These are phyloP conservation scores for Macquaria australasica DNA, from an alignment of 2,113 vertebrate species.

Conservation along the genomic window DNA sequence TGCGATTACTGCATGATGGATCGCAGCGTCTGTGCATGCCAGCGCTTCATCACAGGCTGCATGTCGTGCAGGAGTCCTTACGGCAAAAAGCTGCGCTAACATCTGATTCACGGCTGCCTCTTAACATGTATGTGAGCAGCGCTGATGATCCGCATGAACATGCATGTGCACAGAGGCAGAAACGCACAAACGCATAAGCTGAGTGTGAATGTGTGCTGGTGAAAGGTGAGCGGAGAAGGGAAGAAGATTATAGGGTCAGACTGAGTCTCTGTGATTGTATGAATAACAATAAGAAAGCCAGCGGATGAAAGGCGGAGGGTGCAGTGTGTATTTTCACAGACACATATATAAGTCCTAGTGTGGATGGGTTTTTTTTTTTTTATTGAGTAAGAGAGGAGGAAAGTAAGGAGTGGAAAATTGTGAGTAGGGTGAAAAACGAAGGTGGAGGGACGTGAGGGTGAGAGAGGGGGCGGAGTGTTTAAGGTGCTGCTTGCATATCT, in stretches of 20 bases:
- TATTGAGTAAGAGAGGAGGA: background rate
- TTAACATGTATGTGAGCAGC: constrained; percentile 49
- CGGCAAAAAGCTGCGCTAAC: constrained; percentile 37
- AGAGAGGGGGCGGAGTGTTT: constrained; percentile 24
- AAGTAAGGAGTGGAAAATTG: constrained; percentile 15
- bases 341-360: background rate
- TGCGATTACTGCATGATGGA: constrained; percentile 31
- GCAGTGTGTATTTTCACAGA: constrained; percentile 16
- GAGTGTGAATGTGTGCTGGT: constrained; percentile 20
- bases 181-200: constrained; percentile 29
- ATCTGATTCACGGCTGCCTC: constrained; percentile 47
- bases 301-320: constrained; percentile 25
- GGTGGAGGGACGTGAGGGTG: constrained; percentile 17
- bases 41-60: constrained; percentile 42
- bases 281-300: constrained; percentile 69
- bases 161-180: constrained; percentile 4
- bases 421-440: constrained; percentile 27
- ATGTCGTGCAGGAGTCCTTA: constrained; percentile 24
- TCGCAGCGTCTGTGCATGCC: constrained; percentile 26
- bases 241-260: constrained; percentile 70
- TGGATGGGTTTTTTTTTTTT: background rate
- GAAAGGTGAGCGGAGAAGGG: constrained; percentile 43
- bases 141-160: constrained; percentile 5
- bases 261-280: constrained; percentile 57
- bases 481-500: constrained; percentile 30